These are phyloP conservation scores for Mesopsocus fuscifrons DNA, from an alignment of 2,888 invertebrate species.

Conservation along the genomic window DNA sequence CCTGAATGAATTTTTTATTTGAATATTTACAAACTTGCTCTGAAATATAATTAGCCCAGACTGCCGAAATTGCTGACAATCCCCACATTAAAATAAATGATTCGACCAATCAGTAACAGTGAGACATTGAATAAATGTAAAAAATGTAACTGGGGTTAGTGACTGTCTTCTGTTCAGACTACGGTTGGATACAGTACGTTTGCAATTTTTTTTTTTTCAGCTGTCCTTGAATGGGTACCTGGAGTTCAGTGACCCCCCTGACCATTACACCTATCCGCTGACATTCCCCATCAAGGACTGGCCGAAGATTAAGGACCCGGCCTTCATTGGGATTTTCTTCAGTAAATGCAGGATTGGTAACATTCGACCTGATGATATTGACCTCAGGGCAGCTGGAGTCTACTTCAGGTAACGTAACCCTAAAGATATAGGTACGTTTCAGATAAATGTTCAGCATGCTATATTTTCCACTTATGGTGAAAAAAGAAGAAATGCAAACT, in stretches of 20 bases:
- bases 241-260: slow-evolving; percentile 82
- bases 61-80: no score
- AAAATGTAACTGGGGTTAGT: no score
- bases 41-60: no score
- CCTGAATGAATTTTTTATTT: no score
- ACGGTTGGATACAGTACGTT: no score
- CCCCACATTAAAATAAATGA: no score
- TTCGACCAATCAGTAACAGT: no score
- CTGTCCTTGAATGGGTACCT: slow-evolving; percentile 63
- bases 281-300: slow-evolving; percentile 72
- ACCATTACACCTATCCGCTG: slow-evolving; percentile 66
- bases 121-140: no score
- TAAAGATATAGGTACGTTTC: background rate
- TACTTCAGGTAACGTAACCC: slow-evolving; percentile 48
- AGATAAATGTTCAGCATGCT: background rate
- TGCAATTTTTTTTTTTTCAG: no score
- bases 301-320: slow-evolving; percentile 71
- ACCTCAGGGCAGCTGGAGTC: slow-evolving; percentile 58
- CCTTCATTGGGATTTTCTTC: slow-evolving; percentile 86
- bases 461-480: slow-evolving; percentile 5
- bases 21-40: no score
- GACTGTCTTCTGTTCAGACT: no score
- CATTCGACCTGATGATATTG: slow-evolving; percentile 48
- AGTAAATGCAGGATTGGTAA: slow-evolving; percentile 70
- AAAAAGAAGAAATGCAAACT: no score